Evolutionary conservation across 2,113 vertebrate genomes (phyloP).

Genomic region (Rattus rattus): DNA sequence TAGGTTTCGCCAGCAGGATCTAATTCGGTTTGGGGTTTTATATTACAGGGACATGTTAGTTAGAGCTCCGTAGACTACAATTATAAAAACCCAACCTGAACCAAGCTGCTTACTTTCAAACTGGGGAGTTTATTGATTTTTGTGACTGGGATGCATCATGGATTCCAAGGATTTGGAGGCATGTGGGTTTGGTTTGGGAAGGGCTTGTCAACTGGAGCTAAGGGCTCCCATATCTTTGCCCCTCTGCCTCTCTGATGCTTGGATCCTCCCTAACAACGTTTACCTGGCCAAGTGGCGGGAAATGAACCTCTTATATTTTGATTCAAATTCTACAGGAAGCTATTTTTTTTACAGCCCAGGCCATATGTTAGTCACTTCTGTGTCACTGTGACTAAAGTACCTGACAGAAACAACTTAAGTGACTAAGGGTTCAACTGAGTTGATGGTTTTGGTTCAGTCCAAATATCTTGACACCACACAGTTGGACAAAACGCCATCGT

Average conservation of each 20-base stretch:
- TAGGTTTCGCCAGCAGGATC: background rate
- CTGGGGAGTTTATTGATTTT: background rate
- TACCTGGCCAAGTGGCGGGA: background rate
- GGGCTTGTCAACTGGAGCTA: background rate
- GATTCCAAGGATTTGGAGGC: background rate
- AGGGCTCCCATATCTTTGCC: background rate
- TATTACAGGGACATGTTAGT: background rate
- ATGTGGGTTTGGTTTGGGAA: background rate
- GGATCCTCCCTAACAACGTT: background rate
- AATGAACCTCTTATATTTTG: background rate
- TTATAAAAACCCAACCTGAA: slow-evolving; percentile 44
- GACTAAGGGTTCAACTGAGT: background rate
- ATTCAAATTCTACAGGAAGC: background rate
- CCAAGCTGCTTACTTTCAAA: background rate
- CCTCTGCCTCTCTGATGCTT: background rate
- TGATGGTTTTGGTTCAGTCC: background rate
- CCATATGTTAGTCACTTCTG: background rate
- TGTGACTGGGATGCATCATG: background rate
- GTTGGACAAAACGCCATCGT: background rate
- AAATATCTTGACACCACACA: background rate
- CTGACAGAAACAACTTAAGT: background rate
- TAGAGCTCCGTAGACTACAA: background rate
- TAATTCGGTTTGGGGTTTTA: background rate
- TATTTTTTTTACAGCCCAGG: background rate
- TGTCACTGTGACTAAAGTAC: background rate